Percentiles rank a stretch among this genome's conserved stretches.
phyloP scores from a whole-genome alignment of 2,113 vertebrate species.

The Catagonus wagneri region DNA sequence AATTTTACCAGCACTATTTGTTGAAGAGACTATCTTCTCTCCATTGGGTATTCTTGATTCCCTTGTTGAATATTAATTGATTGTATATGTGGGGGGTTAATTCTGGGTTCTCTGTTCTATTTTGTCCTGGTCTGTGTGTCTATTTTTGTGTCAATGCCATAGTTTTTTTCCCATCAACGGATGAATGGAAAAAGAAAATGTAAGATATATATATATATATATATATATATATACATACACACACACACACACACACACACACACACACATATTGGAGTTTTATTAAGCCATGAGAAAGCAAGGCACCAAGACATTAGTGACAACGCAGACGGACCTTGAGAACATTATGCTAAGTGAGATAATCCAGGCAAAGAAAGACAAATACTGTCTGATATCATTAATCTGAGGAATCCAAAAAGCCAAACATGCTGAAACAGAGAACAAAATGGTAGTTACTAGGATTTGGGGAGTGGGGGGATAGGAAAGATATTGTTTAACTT shows the following conservation, averaged over 20 bases:
- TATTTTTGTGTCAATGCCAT: neutral
- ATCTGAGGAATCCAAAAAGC: neutral
- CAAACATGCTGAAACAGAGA: neutral
- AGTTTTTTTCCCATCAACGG: neutral
- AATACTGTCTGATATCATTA: neutral
- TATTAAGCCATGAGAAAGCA: neutral
- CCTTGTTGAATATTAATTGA: neutral
- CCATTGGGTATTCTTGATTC: neutral
- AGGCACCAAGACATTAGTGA: neutral
- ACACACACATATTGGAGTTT: too few relatives aligned
- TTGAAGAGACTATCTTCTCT: neutral
- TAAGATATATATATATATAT: too few relatives aligned
- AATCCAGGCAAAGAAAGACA: neutral
- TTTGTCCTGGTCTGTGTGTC: neutral
- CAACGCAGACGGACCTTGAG: neutral
- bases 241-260: too few relatives aligned
- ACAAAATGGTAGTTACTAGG: neutral
- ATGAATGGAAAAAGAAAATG: neutral
- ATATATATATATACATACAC: too few relatives aligned
- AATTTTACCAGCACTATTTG: neutral
- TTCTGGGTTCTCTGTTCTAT: neutral
- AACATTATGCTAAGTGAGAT: neutral
- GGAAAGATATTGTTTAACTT: neutral
- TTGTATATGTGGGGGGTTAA: neutral
- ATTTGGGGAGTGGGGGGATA: neutral